Percentiles rank a stretch among this genome's conserved stretches.
These are phyloP conservation scores for Darevskia nairensis DNA, from an alignment of 2,797 vertebrate species.

Conservation along the genomic window DNA sequence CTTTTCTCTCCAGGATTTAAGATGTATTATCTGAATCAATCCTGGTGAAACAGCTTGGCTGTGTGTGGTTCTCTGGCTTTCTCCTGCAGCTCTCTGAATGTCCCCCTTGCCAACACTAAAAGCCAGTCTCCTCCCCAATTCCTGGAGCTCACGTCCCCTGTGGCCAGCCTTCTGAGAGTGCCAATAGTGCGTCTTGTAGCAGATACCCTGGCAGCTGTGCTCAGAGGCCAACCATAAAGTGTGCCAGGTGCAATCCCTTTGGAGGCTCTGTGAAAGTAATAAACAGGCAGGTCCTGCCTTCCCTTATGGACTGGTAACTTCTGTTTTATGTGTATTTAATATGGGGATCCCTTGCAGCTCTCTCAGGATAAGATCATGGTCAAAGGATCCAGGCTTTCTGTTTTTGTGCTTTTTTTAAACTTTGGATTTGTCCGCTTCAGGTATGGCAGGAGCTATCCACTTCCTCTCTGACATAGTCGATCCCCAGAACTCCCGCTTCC, in stretches of 20 bases:
- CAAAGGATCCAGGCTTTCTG: not conserved
- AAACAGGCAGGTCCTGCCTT: too few relatives aligned
- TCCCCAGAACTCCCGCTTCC: slow-evolving; percentile 90
- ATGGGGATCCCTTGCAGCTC: not conserved
- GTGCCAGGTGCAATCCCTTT: too few relatives aligned
- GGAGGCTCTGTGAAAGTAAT: too few relatives aligned
- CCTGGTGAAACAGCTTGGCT: not conserved
- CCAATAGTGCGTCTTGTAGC: too few relatives aligned
- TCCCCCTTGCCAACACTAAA: too few relatives aligned
- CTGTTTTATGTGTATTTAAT: not conserved
- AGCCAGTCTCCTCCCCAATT: too few relatives aligned
- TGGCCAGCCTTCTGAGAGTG: too few relatives aligned
- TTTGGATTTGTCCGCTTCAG: slow-evolving; percentile 74
- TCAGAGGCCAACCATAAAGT: too few relatives aligned
- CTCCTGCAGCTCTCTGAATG: not conserved
- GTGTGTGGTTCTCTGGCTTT: not conserved
- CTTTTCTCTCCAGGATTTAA: not conserved
- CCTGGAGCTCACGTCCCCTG: too few relatives aligned
- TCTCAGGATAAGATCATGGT: not conserved
- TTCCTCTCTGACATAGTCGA: slow-evolving; percentile 90
- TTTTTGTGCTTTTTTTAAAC: not conserved
- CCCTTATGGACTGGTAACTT: too few relatives aligned
- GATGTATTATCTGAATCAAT: not conserved
- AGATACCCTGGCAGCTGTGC: too few relatives aligned
- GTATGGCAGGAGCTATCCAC: slow-evolving; percentile 96